Percentiles rank a stretch among this genome's conserved stretches.
Evolutionary conservation across 1,140 invertebrate genomes (phyloP).

Genomic region (Idris sp.): DNA sequence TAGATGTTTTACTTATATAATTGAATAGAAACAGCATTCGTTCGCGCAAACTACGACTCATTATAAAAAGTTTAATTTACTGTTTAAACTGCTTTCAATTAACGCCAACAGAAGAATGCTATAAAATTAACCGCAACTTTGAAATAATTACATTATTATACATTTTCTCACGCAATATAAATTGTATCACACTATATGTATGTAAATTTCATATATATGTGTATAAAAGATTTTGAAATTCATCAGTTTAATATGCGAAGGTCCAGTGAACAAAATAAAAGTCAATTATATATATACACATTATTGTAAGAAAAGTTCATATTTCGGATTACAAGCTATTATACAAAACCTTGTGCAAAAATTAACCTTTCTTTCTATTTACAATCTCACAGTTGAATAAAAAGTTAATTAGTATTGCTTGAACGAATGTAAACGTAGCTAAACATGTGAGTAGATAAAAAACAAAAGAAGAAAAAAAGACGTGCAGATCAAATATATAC

Average conservation of each 20-base stretch:
- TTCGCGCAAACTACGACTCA: not conserved
- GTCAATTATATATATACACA: no score
- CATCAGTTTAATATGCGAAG: no score
- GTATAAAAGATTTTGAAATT: constrained; percentile 12
- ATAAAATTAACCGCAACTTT: constrained; percentile 25
- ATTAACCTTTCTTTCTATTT: not conserved
- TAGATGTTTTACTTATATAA: constrained; percentile 8
- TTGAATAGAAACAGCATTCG: constrained; percentile 3
- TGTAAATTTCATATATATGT: constrained; percentile 25
- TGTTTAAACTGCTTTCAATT: constrained; percentile 18
- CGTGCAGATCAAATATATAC: constrained; percentile 77
- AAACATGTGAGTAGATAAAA: constrained; percentile 11
- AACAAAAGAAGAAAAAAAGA: constrained; percentile 29
- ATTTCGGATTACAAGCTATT: no score
- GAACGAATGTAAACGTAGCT: constrained; percentile 18
- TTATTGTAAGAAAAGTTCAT: no score
- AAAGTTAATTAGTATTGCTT: constrained; percentile 9
- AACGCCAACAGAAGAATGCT: constrained; percentile 5
- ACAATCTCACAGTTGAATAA: constrained; percentile 1
- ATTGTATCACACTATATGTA: constrained; percentile 25
- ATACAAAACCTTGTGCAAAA: no score
- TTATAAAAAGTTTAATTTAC: constrained; percentile 19
- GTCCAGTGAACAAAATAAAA: no score
- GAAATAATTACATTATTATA: constrained; percentile 28
- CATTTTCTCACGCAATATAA: constrained; percentile 42